Percentiles rank a stretch among this genome's conserved stretches.
Evolutionary conservation across 2,888 invertebrate species (phyloP).

Genomic region (Ceramica pisi): DNA sequence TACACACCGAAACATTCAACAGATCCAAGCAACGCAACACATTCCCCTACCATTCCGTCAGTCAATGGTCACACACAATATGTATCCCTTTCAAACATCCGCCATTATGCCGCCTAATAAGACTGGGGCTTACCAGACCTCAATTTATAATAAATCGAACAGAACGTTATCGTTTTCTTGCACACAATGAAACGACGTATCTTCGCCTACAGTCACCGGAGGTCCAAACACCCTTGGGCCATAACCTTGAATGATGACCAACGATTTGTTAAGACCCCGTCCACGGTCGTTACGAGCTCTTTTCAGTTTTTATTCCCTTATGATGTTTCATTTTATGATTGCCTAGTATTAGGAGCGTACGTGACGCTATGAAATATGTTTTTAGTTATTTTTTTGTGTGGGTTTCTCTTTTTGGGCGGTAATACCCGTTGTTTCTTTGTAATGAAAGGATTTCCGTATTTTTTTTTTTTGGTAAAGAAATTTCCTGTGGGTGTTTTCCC

Average conservation of each 20-base stretch:
- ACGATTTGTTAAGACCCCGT: constrained; percentile 88
- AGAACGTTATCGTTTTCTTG: constrained; percentile 79
- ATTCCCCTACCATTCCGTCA: constrained; percentile 36
- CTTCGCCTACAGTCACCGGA: constrained; percentile 77
- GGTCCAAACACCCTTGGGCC: constrained; percentile 79
- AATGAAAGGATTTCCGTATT: background rate
- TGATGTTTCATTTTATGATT: constrained; percentile 90
- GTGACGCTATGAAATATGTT: constrained; percentile 79
- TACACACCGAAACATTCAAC: constrained; percentile 18
- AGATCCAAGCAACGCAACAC: constrained; percentile 34
- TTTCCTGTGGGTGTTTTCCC: background rate
- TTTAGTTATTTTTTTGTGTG: constrained; percentile 60
- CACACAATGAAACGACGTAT: constrained; percentile 88
- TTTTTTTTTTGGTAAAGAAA: background rate
- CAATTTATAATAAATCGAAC: constrained; percentile 87
- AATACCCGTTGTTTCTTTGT: constrained; percentile 34
- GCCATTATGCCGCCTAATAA: constrained; percentile 79
- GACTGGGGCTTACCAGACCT: constrained; percentile 76
- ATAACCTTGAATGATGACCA: constrained; percentile 89
- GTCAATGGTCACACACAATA: constrained; percentile 66
- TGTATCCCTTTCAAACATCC: constrained; percentile 76
- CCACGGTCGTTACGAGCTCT: constrained; percentile 85
- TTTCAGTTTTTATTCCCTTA: constrained; percentile 89
- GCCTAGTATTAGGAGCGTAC: constrained; percentile 82
- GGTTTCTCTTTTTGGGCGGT: constrained; percentile 38